Percentiles rank a stretch among this genome's conserved stretches.
These are phyloP conservation scores for Timema podura DNA, from an alignment of 2,888 invertebrate genomes.

Conservation along the genomic window DNA sequence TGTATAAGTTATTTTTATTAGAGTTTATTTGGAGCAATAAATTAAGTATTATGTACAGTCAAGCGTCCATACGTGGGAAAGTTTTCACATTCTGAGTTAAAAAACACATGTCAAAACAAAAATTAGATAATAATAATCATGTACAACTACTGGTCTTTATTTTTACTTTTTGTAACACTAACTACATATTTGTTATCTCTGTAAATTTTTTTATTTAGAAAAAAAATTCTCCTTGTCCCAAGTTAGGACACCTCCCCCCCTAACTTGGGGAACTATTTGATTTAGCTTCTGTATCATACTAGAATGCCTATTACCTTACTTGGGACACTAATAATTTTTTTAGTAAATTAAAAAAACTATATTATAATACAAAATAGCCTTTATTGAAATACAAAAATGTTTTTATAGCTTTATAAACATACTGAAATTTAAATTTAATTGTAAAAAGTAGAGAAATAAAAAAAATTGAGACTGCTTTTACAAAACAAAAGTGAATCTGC, in stretches of 20 bases:
- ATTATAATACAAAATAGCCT: background rate
- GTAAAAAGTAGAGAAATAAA: no score
- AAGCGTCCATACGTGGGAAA: conserved; percentile 9
- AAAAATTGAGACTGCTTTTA: no score
- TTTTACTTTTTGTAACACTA: no score
- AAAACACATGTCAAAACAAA: background rate
- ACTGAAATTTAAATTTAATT: no score
- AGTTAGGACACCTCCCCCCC: background rate
- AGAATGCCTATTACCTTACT: background rate
- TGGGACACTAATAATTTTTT: background rate
- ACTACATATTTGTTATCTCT: no score
- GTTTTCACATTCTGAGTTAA: background rate
- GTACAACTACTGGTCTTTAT: no score
- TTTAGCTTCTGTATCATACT: background rate
- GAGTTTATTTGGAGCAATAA: no score
- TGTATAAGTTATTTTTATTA: no score
- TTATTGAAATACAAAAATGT: background rate
- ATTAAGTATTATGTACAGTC: no score
- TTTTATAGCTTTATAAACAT: background rate
- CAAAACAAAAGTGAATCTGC: conserved; percentile 4
- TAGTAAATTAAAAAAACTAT: background rate
- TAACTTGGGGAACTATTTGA: conserved; percentile 6
- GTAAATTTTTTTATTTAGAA: background rate
- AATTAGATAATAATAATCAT: no score
- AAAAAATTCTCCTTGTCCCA: background rate